A percentile compares a stretch with the other conserved stretches of the same genome.
These are phyloP conservation scores for Etia nguti DNA, from an alignment of 2,113 vertebrate species.

Conservation along the genomic window DNA sequence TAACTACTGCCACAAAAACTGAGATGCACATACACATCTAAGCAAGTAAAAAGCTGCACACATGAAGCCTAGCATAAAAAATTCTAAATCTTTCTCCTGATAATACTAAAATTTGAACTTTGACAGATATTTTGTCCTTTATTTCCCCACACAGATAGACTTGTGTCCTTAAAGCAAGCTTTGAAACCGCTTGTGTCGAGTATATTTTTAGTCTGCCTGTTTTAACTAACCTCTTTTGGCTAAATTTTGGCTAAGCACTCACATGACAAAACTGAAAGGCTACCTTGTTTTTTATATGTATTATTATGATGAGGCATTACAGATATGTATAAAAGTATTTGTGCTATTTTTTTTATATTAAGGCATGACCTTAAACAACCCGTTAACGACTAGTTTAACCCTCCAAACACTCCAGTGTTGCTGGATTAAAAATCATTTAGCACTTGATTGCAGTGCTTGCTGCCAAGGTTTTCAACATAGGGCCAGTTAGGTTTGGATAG, in stretches of 20 bases:
- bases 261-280: background rate
- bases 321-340: background rate
- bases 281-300: background rate
- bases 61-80: background rate
- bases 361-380: background rate
- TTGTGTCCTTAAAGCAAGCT: background rate
- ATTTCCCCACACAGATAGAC: background rate
- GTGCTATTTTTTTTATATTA: background rate
- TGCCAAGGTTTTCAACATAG: background rate
- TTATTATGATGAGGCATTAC: background rate
- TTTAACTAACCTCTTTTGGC: background rate
- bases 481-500: background rate
- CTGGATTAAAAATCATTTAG: background rate
- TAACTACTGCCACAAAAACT: constrained; percentile 1
- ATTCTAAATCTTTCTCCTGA: background rate
- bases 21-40: background rate
- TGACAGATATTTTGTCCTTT: background rate
- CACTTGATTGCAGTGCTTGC: background rate
- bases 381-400: background rate
- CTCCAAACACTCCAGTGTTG: background rate
- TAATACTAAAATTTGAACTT: background rate
- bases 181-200: constrained; percentile 2
- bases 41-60: background rate
- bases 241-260: background rate
- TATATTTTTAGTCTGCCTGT: background rate